Evolutionary conservation across 23 tunicate species (phyloP).

Genomic region (Clavelina lepadiformis): DNA sequence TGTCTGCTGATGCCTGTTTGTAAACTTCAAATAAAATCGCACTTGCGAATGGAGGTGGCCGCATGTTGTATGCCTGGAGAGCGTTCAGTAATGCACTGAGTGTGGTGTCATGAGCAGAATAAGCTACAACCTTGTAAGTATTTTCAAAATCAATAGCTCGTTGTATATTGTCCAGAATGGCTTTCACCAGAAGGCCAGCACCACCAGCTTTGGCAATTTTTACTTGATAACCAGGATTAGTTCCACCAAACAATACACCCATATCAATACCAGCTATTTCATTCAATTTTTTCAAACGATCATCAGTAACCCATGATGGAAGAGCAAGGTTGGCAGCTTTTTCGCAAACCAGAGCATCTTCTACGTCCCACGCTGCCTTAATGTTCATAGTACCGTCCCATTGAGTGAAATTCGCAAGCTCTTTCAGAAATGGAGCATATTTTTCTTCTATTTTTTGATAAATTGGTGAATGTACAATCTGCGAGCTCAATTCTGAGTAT

Average conservation of each 20-base stretch:
- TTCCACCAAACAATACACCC: conserved; percentile 38
- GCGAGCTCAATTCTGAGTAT: too few species aligned
- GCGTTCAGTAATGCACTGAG: conserved; percentile 55
- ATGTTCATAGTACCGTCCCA: too few species aligned
- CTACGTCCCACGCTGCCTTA: too few species aligned
- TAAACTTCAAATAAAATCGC: conserved; percentile 65
- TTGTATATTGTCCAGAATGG: conserved; percentile 33
- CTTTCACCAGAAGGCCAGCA: too few species aligned
- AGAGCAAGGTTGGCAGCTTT: conserved; percentile 25
- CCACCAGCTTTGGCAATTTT: too few species aligned
- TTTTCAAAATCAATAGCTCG: not conserved
- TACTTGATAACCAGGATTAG: too few species aligned
- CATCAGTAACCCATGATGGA: conserved; percentile 41
- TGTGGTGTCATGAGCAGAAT: conserved; percentile 97
- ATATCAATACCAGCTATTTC: conserved; percentile 31
- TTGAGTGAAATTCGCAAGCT: too few species aligned
- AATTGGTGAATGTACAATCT: too few species aligned
- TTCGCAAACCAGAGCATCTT: too few species aligned
- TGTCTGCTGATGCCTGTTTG: conserved; percentile 1
- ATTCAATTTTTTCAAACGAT: conserved; percentile 16
- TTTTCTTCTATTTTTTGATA: too few species aligned
- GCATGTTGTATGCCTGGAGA: conserved; percentile 20
- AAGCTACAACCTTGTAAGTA: conserved; percentile 33
- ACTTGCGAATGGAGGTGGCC: conserved; percentile 54
- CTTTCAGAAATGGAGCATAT: too few species aligned